Base-by-base conservation (phyloP, 2,113 vertebrate species). In the Phrynosoma blainvillii region DNA sequence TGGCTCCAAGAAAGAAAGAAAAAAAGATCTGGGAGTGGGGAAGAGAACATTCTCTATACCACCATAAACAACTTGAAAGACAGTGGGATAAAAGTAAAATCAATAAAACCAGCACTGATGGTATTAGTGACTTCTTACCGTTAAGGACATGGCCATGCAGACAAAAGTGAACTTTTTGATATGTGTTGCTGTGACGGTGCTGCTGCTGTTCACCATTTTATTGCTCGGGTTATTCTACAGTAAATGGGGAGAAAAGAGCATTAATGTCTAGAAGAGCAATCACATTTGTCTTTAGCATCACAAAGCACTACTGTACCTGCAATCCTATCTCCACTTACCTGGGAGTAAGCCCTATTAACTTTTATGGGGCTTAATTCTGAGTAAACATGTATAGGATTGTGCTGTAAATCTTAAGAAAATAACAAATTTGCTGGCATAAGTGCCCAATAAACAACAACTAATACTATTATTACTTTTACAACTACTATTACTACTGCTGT, bases 121-220 rank as follows among this genome's bases (percentile, higher is more conserved):
- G 11, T n/a, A 14, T 25, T 14, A 68, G 75, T 87, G 13, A 32
- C 70, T 92, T 65, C 98, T 99, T 98, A 99, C 99, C 97, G 97
- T 98, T 95, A 99, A 95, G 0, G 99, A 99, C 16, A 99, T 84
- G 1, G 97, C 97, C 97, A 99, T 97, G 94, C 99, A 99, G 96
- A 98, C 97, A 74, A 98, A 98, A 11, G 98, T 99, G 96, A 99
- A 99, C 97, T 97, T 99, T 95, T 98, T 99, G 95, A 99, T 99
- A 74, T 99, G 97, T 0, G 97, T 95, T 0, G 98, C 97, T 11
- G 97, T 98, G 93, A 99, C 97, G 0, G 96, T 95, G 92, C 88
- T 96, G 93, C 92, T 96, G 0, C 95, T 95, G 91, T 94, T 97
- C 84, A 95, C 97, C 94, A 98, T 9, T 95, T 98, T 99, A 96